A percentile compares a stretch with the other conserved stretches of the same genome.
These are phyloP conservation scores for Cisticola juncidis DNA, from an alignment of 2,113 vertebrate species.

Conservation along the genomic window DNA sequence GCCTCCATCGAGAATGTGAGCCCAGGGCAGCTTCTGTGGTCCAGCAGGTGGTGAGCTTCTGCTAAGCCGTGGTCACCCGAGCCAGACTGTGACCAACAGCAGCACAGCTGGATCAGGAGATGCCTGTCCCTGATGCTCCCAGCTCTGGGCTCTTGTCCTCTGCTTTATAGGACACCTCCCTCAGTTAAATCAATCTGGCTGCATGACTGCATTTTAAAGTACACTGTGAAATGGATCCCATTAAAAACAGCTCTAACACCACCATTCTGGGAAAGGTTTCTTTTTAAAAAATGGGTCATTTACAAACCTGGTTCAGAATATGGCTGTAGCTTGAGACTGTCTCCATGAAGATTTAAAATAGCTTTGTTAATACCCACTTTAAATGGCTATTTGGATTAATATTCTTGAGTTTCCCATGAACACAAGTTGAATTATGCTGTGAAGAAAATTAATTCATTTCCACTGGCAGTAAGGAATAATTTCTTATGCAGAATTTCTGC, in stretches of 20 bases:
- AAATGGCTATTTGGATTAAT: slow-evolving; percentile 23
- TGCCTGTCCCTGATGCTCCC: background rate
- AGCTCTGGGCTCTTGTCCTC: background rate
- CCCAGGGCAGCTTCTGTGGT: background rate
- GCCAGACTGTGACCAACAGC: background rate
- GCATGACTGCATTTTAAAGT: background rate
- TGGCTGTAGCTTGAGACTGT: background rate
- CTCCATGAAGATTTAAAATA: background rate
- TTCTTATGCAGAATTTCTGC: slow-evolving; percentile 24
- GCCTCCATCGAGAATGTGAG: accelerated
- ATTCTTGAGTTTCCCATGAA: slow-evolving; percentile 1
- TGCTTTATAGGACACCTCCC: background rate
- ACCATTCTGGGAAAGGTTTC: background rate
- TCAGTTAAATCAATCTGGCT: background rate
- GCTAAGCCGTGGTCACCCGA: background rate
- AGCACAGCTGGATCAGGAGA: background rate
- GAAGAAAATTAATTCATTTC: slow-evolving; percentile 40
- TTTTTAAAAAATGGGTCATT: background rate
- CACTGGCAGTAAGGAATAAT: slow-evolving; percentile 19
- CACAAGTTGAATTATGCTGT: background rate
- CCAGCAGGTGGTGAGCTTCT: background rate
- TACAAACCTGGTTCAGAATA: background rate
- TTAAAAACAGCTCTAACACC: accelerated
- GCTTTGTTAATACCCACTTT: slow-evolving; percentile 1
- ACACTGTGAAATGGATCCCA: accelerated